Base-by-base conservation (phyloP, 1,140 invertebrate genomes). In the Ooceraea biroi region DNA sequence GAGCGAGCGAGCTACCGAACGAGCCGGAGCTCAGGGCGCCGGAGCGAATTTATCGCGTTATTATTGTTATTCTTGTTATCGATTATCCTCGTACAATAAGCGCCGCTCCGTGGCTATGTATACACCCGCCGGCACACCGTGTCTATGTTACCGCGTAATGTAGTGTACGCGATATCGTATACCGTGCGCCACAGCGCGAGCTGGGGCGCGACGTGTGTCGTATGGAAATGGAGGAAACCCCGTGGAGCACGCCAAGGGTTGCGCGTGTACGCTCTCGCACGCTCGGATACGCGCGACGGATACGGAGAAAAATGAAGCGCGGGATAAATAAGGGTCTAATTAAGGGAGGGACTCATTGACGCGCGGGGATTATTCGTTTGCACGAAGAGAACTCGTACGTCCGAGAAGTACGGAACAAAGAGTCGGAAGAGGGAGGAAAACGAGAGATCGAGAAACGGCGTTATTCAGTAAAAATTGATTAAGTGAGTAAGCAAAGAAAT, bases 1-100 rank as follows among this genome's bases (percentile, higher is more conserved):
- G 73, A 4, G 0, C 12, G 0, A 22, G 25, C 5, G 46, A 19
- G 71, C n/a, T n/a, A n/a, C n/a, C n/a, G 17, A 25, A 12, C 22
- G 44, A 68, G n/a, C 1, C 57, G 63, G 48, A 69, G 63, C 63
- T 80, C 76, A 68, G 50, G 50, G 50, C 25, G 50, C 76, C 63
- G 76, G 50, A 63, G 76, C 63, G 76, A 69, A 80, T 80, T 80
- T 80, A 80, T 80, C 76, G 76, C 65, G 76, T 80, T 80, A 80
- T 80, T 80, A 80, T 80, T 80, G 76, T 80, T 80, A 80, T 80
- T 80, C 76, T 80, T 80, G 76, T 80, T 80, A 80, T 80, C 76
- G 76, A 80, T 80, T 80, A 80, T 80, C 76, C 76, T 80, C 76
- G 50, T 80, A 80, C 76, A 80, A 80, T 80, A 71, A 80, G 76